These are phyloP conservation scores for Lateolabrax maculatus DNA, from an alignment of 2,797 vertebrate species.

Conservation along the genomic window DNA sequence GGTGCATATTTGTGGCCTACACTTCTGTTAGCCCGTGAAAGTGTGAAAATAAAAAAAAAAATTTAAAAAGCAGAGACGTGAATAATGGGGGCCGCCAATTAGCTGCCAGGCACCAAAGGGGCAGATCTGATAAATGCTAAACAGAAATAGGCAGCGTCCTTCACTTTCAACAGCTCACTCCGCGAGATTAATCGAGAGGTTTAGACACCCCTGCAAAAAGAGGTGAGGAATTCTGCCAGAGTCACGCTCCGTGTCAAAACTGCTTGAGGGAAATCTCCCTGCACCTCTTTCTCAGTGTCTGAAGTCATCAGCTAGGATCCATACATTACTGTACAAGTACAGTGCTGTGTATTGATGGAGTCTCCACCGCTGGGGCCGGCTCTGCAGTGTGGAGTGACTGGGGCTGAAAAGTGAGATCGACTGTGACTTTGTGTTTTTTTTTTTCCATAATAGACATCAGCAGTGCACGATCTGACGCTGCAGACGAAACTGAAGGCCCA, in stretches of 20 bases:
- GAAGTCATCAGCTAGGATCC: constrained; percentile 57
- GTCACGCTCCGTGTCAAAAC: constrained; percentile 71
- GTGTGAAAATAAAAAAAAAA: constrained; percentile 55
- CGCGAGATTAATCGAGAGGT: constrained; percentile 56
- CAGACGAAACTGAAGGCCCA: constrained; percentile 24
- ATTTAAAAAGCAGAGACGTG: constrained; percentile 54
- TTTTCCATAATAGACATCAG: constrained; percentile 46
- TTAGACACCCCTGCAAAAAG: constrained; percentile 38
- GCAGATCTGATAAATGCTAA: constrained; percentile 67
- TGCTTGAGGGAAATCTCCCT: constrained; percentile 59
- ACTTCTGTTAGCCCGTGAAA: constrained; percentile 43
- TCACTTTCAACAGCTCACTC: constrained; percentile 44
- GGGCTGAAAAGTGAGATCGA: constrained; percentile 33
- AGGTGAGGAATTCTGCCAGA: constrained; percentile 66
- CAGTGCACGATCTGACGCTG: constrained; percentile 19
- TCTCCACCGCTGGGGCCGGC: neutral
- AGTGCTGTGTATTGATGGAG: constrained; percentile 6
- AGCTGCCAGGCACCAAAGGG: constrained; percentile 51
- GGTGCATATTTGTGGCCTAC: constrained; percentile 9
- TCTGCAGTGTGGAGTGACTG: constrained; percentile 40
- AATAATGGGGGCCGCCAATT: constrained; percentile 71
- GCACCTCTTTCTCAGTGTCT: constrained; percentile 45
- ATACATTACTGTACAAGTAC: constrained; percentile 23
- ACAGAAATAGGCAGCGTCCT: constrained; percentile 54
- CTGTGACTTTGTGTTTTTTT: constrained; percentile 53